Evolutionary conservation across 2,888 invertebrate species (phyloP).

Genomic region (Trissoscelio sp.): DNA sequence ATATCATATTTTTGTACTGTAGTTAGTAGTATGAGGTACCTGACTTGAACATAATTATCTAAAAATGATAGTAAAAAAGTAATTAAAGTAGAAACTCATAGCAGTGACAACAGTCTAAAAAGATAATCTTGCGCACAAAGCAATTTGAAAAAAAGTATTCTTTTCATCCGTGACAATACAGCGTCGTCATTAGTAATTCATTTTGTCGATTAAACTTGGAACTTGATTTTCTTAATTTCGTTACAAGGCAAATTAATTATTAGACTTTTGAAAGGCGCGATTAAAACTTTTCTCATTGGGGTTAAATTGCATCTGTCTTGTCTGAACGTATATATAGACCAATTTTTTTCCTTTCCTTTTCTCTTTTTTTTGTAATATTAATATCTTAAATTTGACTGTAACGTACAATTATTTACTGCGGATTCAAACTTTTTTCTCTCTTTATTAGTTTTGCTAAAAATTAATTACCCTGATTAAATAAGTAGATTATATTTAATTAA

Average conservation of each 20-base stretch:
- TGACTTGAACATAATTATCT: no score
- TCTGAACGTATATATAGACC: background rate
- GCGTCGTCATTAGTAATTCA: slow-evolving; percentile 37
- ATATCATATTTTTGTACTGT: no score
- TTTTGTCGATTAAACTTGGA: slow-evolving; percentile 43
- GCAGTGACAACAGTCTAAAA: no score
- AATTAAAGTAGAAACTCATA: no score
- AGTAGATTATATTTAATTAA: no score
- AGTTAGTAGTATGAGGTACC: no score
- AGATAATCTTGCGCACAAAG: no score
- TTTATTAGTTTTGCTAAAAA: no score
- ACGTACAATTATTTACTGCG: slow-evolving; percentile 1
- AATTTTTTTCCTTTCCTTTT: no score
- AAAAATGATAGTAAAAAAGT: background rate
- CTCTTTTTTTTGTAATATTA: slow-evolving; percentile 3
- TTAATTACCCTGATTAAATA: no score
- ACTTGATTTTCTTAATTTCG: slow-evolving; percentile 49
- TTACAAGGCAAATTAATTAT: slow-evolving; percentile 43
- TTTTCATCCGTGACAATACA: background rate
- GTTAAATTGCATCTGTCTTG: slow-evolving; percentile 12
- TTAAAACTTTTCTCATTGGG: slow-evolving; percentile 45
- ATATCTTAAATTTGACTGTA: slow-evolving; percentile 9
- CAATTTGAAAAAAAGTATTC: slow-evolving; percentile 5
- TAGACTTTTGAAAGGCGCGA: slow-evolving; percentile 43
- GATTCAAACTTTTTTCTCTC: slow-evolving; percentile 1